Evolutionary conservation across 2,113 vertebrate genomes (phyloP).

Genomic region (Brienomyrus brachyistius): DNA sequence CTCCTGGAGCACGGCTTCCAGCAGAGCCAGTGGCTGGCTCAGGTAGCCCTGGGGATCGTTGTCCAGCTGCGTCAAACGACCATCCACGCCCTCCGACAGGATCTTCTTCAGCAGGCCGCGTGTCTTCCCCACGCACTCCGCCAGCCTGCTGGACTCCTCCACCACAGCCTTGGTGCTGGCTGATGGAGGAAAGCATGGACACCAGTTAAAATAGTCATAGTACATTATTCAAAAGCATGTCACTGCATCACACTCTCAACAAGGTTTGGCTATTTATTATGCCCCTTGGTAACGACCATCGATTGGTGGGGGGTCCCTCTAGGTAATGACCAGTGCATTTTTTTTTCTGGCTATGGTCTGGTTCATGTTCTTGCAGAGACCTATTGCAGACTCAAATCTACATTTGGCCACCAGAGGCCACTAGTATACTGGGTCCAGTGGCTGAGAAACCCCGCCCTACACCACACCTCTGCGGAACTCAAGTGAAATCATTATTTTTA

Average conservation of each 20-base stretch:
- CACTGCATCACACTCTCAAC: neutral
- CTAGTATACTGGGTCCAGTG: neutral
- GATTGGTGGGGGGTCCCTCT: no score
- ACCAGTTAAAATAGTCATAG: no score
- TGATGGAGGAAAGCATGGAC: slow-evolving; percentile 35
- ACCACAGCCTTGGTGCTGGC: slow-evolving; percentile 88
- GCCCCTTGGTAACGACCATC: no score
- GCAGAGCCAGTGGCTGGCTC: slow-evolving; percentile 84
- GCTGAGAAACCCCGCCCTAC: neutral
- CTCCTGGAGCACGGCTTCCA: slow-evolving; percentile 94
- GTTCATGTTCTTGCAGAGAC: neutral
- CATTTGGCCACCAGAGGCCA: neutral
- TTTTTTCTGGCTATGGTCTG: neutral
- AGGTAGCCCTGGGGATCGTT: slow-evolving; percentile 95
- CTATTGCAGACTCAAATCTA: neutral
- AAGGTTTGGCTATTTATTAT: neutral
- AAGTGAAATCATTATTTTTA: neutral
- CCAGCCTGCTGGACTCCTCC: slow-evolving; percentile 95
- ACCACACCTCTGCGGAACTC: neutral
- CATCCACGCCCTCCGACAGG: slow-evolving; percentile 93
- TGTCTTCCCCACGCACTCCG: slow-evolving; percentile 95
- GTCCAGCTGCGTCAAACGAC: slow-evolving; percentile 90
- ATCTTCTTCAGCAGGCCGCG: slow-evolving; percentile 94
- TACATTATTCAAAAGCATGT: neutral
- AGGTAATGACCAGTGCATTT: neutral